Percentiles rank a stretch among this genome's conserved stretches.
Conservation (phyloP, 2,113 vertebrate species). For the Genyomyrus donnyi region DNA sequence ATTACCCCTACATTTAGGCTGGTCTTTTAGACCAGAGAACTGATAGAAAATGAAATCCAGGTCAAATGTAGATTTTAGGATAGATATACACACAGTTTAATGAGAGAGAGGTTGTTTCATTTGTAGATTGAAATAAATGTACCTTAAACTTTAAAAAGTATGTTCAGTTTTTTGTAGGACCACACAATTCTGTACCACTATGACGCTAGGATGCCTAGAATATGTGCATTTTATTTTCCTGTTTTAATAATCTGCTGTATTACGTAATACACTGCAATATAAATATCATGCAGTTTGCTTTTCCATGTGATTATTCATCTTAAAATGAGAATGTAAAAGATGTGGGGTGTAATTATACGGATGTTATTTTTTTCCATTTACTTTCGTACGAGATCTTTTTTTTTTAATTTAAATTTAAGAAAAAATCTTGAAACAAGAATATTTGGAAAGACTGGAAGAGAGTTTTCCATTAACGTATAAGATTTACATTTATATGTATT, state of each 20-base stretch:
- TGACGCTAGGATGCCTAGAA: conserved; percentile 18
- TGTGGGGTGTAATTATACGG: conserved; percentile 23
- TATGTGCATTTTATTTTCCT: conserved; percentile 25
- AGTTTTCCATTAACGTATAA: not conserved
- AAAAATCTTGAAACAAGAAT: conserved; percentile 5
- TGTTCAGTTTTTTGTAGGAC: conserved; percentile 10
- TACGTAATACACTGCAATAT: conserved; percentile 34
- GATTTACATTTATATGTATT: conserved; percentile 25
- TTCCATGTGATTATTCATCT: conserved; percentile 23
- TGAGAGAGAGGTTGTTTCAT: conserved; percentile 10
- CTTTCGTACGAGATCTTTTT: not conserved
- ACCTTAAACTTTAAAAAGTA: conserved; percentile 15
- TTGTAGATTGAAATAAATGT: conserved; percentile 16
- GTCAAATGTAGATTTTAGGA: conserved; percentile 34
- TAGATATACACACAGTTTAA: conserved; percentile 38
- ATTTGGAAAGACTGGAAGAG: not conserved
- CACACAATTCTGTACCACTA: conserved; percentile 30
- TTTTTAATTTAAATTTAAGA: not conserved
- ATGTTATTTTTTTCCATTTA: not conserved
- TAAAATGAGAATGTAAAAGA: conserved; percentile 30
- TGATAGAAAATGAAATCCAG: not conserved
- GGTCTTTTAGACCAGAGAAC: conserved; percentile 15
- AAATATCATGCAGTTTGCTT: conserved; percentile 32
- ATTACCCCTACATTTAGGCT: conserved; percentile 18
- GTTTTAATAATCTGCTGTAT: conserved; percentile 46